Evolutionary conservation across 2,888 invertebrate genomes (phyloP), one percentile per base, ranked within the genome.

Genomic region (Apodemia zela): DNA sequence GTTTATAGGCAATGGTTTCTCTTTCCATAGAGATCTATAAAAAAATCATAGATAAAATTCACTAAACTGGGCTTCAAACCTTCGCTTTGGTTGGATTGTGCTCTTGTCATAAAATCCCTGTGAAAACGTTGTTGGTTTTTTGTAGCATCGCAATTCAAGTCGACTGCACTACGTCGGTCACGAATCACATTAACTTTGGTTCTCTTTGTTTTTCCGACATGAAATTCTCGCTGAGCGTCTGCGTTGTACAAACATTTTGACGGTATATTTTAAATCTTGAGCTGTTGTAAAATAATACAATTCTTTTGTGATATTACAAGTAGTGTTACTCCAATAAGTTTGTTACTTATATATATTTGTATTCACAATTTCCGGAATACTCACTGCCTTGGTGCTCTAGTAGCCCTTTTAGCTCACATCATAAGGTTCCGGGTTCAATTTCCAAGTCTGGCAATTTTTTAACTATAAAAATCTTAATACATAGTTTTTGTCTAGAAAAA

Each of bases 111-210:
- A 47, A 47, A 47, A 47, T 17, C 45, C 17, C 45, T 47, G 45
- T 47, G 45, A 17, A 47, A 47, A 8, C 45, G 45, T 47, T 45
- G 45, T 45, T 17, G 45, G 54, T 57, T 57, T 57, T 29, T 57
- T 57, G 29, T 57, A 29, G 29, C 54, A 15, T 13, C 15, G 25
- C 54, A 57, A 15, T 57, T 57, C 11, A 29, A 57, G 15, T 47
- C 45, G 45, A 57, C 25, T 54, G 54, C 54, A 54, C 25, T 54
- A 45, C 54, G 54, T 57, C 54, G 54, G 54, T 57, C 54, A 57
- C 54, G 29, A 57, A 57, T 57, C 54, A 57, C 54, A 57, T 57
- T 57, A 47, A 57, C 54, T 57, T 57, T 47, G 13, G 54, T 21
- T 25, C 54, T 54, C 25, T 54, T 54, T 54, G 54, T 54, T 54